Conservation (phyloP, 2,113 vertebrate genomes). For the Melanerpes formicivorus region DNA sequence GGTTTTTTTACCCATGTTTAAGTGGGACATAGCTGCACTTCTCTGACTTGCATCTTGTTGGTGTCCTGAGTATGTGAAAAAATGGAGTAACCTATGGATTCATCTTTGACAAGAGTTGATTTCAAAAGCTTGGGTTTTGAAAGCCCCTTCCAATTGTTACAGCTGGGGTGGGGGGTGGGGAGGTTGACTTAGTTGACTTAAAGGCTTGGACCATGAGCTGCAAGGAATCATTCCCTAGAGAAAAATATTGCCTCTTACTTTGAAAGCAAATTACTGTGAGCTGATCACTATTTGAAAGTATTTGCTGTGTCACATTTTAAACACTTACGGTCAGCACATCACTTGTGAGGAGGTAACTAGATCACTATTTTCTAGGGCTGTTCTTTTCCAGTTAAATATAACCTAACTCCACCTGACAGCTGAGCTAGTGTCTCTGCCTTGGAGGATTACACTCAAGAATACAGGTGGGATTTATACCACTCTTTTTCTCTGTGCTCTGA, state of each 20-base stretch:
- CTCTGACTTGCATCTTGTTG: not conserved
- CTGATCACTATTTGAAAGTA: not conserved
- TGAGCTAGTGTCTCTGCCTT: not conserved
- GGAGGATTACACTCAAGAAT: not conserved
- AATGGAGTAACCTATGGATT: not conserved
- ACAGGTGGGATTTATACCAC: not conserved
- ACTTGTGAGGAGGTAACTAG: not conserved
- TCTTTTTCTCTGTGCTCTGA: not conserved
- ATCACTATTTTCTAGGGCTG: not conserved
- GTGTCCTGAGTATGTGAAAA: not conserved
- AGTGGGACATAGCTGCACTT: not conserved
- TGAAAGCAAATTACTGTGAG: not conserved
- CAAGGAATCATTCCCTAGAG: not conserved
- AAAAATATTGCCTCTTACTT: not conserved
- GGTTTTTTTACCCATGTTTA: not conserved
- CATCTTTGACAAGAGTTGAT: not conserved
- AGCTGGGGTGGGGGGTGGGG: not conserved
- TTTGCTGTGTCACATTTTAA: not conserved
- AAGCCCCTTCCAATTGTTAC: not conserved
- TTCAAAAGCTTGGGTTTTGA: not conserved
- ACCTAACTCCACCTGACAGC: not conserved
- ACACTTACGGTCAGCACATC: not conserved
- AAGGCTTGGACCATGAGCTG: not conserved
- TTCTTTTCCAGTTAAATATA: not conserved
- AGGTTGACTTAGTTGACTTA: not conserved